Conservation (phyloP, 2,888 invertebrate genomes). For the Ligdia adustata region DNA sequence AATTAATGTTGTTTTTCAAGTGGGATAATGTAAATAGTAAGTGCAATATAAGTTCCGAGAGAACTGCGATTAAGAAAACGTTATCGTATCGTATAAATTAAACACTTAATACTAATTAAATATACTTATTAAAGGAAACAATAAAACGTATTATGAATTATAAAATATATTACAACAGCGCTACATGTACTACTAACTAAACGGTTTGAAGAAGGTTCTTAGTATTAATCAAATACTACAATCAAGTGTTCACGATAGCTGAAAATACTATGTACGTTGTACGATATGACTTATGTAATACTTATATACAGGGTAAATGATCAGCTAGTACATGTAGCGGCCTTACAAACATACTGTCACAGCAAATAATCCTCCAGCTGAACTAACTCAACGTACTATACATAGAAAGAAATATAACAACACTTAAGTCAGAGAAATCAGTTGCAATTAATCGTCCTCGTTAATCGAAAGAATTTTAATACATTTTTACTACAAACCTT, state of each 20-base stretch:
- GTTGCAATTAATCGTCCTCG: too few relatives aligned
- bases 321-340: too few relatives aligned
- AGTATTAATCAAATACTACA: too few relatives aligned
- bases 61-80: constrained; percentile 54
- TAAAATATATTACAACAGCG: too few relatives aligned
- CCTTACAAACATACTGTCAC: too few relatives aligned
- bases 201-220: too few relatives aligned
- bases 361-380: constrained; percentile 4
- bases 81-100: constrained; percentile 55
- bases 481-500: too few relatives aligned
- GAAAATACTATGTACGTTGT: constrained; percentile 49
- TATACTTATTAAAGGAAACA: constrained; percentile 47
- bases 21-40: constrained; percentile 18
- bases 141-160: too few relatives aligned
- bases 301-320: constrained; percentile 43
- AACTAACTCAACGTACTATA: constrained; percentile 3
- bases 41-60: constrained; percentile 36
- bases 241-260: too few relatives aligned
- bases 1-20: constrained; percentile 37
- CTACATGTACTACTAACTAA: too few relatives aligned
- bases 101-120: constrained; percentile 51
- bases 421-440: too few relatives aligned
- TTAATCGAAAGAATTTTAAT: too few relatives aligned
- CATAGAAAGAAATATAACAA: constrained; percentile 9
- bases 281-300: constrained; percentile 61